Base-by-base conservation (phyloP, 2,113 vertebrate genomes). In the Tenrec ecaudatus region DNA sequence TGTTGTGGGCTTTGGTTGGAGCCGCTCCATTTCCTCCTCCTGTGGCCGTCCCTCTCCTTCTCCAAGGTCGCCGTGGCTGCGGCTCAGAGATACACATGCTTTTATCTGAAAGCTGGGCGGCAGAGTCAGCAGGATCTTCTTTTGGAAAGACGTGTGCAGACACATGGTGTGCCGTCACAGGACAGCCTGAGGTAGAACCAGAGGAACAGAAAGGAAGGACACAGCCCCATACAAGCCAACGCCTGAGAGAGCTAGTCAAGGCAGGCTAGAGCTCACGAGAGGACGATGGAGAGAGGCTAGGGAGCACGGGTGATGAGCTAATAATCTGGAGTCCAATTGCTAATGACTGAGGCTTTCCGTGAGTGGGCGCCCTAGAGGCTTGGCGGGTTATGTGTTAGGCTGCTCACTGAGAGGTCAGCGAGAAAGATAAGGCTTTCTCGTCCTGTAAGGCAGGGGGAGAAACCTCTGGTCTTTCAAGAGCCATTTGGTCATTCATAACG, bases 81-180 rank as follows among this genome's bases (percentile, higher is more conserved):
- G 43, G 62, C 69, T 89, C 82, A 6, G 58, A 6, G 58, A 79
- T 14, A 57, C 47, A 86, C 66, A 10, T 12, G 43, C 71, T 38
- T 89, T 88, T 88, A 58, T 90, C 81, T 73, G 57, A 33, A 64
- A 93, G n/a, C 38, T 36, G 31, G 36, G 89, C 36, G 91, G n/a
- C 82, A 57, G 62, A 90, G 43, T 58, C 93, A 82, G 76, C 1
- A 86, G 25, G 22, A 12, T 33, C 33, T 88, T 22, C 22, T 79
- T 79, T 87, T 17, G 19, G 75, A 69, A 77, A 36, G 12, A 8
- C 1, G 3, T 27, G 76, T 23, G 27, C 16, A 4, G 16, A 36
- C 36, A 19, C 29, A 6, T 5, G 57, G 53, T 6, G 16, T 57
- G 29, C 14, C 29, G 57, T 47, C 57, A 36, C 36, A 40, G 73